These are phyloP conservation scores for Melanotaenia duboulayi DNA, from an alignment of 2,113 vertebrate genomes.

Conservation along the genomic window DNA sequence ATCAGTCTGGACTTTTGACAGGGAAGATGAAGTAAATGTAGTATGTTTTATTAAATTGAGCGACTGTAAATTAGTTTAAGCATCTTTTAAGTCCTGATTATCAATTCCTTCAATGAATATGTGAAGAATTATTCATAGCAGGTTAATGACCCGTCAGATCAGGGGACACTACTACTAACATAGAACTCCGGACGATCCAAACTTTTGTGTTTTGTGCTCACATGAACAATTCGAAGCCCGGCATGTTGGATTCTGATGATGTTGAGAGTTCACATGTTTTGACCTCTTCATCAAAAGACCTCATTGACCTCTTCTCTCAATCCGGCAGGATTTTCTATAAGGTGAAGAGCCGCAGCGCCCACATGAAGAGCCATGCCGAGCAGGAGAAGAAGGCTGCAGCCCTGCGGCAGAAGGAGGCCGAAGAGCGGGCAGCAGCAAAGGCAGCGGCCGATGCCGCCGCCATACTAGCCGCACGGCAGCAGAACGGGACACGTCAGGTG, in stretches of 20 bases:
- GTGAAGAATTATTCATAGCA: neutral
- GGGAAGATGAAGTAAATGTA: neutral
- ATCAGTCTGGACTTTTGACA: conserved; percentile 3
- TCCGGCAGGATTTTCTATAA: conserved; percentile 91
- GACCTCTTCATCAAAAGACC: neutral
- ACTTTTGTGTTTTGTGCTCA: no score
- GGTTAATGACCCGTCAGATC: no score
- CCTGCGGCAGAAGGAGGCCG: conserved; percentile 86
- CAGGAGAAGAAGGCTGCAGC: conserved; percentile 97
- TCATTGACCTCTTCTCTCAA: conserved; percentile 2
- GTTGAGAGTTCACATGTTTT: no score
- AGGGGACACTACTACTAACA: no score
- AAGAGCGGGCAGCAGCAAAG: conserved; percentile 70
- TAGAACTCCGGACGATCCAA: no score
- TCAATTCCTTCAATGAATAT: neutral
- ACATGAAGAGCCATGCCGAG: conserved; percentile 98
- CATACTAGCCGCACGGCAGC: conserved; percentile 70
- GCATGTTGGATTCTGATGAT: no score
- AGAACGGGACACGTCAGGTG: conserved; percentile 74
- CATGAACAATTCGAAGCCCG: no score
- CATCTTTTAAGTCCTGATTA: neutral
- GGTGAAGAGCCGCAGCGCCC: conserved; percentile 98
- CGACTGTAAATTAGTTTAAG: neutral
- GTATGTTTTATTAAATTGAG: neutral
- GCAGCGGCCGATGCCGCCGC: conserved; percentile 76